phyloP scores from a whole-genome alignment of 2,797 vertebrate species.

The Zenarchopterus dispar region DNA sequence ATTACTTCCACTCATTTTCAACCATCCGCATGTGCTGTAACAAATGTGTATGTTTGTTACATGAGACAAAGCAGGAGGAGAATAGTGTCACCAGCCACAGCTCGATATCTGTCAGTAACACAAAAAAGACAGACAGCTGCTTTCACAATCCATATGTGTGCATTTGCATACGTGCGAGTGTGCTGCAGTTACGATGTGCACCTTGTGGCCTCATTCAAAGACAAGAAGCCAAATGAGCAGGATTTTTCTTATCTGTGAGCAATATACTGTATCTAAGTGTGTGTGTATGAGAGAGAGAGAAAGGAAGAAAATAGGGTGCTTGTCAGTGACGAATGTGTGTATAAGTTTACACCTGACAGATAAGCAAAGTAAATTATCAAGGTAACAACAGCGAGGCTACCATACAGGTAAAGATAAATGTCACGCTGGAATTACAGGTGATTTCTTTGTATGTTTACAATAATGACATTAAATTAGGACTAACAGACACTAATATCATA shows the following conservation, averaged over 20 bases:
- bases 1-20: conserved; percentile 49
- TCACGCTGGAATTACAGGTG: conserved; percentile 19
- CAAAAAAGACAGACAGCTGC: conserved; percentile 56
- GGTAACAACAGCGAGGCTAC: conserved; percentile 61
- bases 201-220: conserved; percentile 76
- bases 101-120: conserved; percentile 65
- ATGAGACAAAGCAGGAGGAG: conserved; percentile 43
- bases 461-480: no score
- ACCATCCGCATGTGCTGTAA: conserved; percentile 7
- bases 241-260: conserved; percentile 58
- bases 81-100: conserved; percentile 50
- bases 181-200: conserved; percentile 44
- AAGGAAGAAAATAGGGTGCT: conserved; percentile 12
- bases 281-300: conserved; percentile 1
- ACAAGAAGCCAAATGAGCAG: conserved; percentile 79
- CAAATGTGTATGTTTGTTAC: conserved; percentile 5
- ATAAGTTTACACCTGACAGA: conserved; percentile 76
- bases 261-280: conserved; percentile 24
- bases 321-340: conserved; percentile 81
- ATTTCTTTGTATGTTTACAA: no score
- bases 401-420: conserved; percentile 35
- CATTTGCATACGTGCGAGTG: conserved; percentile 23
- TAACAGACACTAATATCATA: conserved; percentile 19
- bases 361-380: conserved; percentile 76
- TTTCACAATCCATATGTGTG: conserved; percentile 34